Percentiles rank a stretch among this genome's conserved stretches.
Evolutionary conservation across 2,113 vertebrate species (phyloP).

Genomic region (Cercopithecus mona): DNA sequence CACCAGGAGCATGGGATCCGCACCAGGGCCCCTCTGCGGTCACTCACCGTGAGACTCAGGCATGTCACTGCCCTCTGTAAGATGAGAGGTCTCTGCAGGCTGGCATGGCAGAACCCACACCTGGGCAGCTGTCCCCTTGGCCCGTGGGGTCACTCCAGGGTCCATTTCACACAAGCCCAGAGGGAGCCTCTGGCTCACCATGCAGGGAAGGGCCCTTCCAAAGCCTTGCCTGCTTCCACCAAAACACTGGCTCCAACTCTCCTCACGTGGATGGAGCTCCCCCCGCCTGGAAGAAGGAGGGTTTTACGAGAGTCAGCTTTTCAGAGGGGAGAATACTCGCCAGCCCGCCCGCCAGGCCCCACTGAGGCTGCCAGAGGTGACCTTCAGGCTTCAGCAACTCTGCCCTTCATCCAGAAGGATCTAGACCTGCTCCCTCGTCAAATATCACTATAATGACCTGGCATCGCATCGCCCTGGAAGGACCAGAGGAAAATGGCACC

Average conservation of each 20-base stretch:
- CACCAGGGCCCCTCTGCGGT: background rate
- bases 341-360: fast-evolving
- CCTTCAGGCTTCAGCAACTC: background rate
- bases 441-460: constrained; percentile 64
- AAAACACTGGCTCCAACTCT: background rate
- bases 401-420: no score
- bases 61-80: background rate
- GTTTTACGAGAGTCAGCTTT: background rate
- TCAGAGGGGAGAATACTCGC: background rate
- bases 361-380: background rate
- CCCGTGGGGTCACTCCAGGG: background rate
- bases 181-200: fast-evolving
- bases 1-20: background rate
- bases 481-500: constrained; percentile 72
- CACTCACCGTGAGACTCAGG: fast-evolving
- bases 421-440: constrained; percentile 59
- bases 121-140: background rate
- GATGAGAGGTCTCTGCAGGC: background rate
- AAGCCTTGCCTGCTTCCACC: background rate
- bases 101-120: background rate
- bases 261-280: background rate
- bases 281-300: background rate
- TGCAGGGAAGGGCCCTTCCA: background rate
- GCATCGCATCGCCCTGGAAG: constrained; percentile 68
- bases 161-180: no score